Evolutionary conservation across 2,888 invertebrate species (phyloP).

Genomic region (Drosophila sordidapex): DNA sequence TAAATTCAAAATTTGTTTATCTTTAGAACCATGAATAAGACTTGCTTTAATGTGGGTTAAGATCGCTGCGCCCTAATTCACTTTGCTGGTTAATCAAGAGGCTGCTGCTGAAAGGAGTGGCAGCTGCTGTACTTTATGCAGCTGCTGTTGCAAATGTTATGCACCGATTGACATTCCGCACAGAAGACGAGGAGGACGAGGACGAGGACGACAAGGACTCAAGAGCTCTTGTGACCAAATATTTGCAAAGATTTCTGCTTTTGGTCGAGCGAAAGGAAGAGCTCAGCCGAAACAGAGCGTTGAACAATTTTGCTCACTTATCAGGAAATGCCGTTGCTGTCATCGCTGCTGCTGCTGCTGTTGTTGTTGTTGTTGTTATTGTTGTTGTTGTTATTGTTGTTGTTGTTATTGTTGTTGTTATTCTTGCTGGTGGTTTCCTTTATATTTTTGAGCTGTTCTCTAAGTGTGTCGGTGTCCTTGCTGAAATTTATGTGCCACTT

Average conservation of each 20-base stretch:
- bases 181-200: slow-evolving; percentile 11
- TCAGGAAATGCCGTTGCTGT: slow-evolving; percentile 52
- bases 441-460: slow-evolving; percentile 25
- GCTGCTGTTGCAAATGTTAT: slow-evolving; percentile 47
- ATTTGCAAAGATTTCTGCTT: slow-evolving; percentile 49
- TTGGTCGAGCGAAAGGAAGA: slow-evolving; percentile 4
- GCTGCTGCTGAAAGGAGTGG: not conserved
- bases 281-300: slow-evolving; percentile 37
- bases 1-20: not conserved
- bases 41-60: slow-evolving; percentile 25
- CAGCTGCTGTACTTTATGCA: slow-evolving; percentile 34
- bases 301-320: slow-evolving; percentile 63
- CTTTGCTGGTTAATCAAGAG: slow-evolving; percentile 14
- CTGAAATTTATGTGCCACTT: slow-evolving; percentile 76
- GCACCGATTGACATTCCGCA: slow-evolving; percentile 58
- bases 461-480: slow-evolving; percentile 66
- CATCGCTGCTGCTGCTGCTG: slow-evolving; percentile 15
- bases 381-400: slow-evolving; percentile 6
- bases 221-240: slow-evolving; percentile 59
- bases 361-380: slow-evolving; percentile 6
- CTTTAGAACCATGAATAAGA: not conserved
- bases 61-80: slow-evolving; percentile 17
- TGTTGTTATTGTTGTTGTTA: slow-evolving; percentile 11
- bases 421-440: not conserved
- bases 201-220: slow-evolving; percentile 7